Evolutionary conservation across 2,888 invertebrate genomes (phyloP).

Genomic region (Agriopis marginaria): DNA sequence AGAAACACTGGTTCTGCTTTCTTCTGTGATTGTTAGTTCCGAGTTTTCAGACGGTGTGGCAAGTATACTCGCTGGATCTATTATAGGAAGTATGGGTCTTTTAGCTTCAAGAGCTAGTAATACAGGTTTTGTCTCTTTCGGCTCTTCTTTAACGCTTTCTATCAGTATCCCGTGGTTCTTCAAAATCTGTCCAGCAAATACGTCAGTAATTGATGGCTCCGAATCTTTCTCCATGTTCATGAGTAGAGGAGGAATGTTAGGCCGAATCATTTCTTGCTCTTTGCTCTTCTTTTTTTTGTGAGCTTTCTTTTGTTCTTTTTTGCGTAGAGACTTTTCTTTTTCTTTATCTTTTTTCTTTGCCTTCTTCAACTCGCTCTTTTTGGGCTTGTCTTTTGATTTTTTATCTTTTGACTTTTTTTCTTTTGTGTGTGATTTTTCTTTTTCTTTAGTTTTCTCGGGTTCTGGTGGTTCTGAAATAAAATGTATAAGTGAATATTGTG

Average conservation of each 20-base stretch:
- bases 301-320: constrained; percentile 76
- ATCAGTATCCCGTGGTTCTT: constrained; percentile 79
- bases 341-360: constrained; percentile 76
- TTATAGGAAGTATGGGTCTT: constrained; percentile 75
- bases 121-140: constrained; percentile 61
- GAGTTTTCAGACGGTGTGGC: constrained; percentile 51
- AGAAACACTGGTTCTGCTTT: constrained; percentile 31
- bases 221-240: constrained; percentile 82
- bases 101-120: constrained; percentile 57
- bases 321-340: constrained; percentile 66
- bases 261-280: constrained; percentile 75
- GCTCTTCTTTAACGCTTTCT: constrained; percentile 63
- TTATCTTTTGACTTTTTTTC: constrained; percentile 77
- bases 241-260: constrained; percentile 78
- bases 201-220: constrained; percentile 87
- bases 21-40: constrained; percentile 36
- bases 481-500: neutral
- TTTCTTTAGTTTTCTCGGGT: constrained; percentile 65
- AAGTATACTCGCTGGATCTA: constrained; percentile 75
- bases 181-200: constrained; percentile 88
- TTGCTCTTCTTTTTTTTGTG: constrained; percentile 80
- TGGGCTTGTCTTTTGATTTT: constrained; percentile 74
- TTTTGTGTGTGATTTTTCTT: constrained; percentile 63
- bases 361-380: constrained; percentile 72
- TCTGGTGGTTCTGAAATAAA: constrained; percentile 61